These are phyloP conservation scores for Drosophila mimica DNA, from an alignment of 2,888 invertebrate species.

Conservation along the genomic window DNA sequence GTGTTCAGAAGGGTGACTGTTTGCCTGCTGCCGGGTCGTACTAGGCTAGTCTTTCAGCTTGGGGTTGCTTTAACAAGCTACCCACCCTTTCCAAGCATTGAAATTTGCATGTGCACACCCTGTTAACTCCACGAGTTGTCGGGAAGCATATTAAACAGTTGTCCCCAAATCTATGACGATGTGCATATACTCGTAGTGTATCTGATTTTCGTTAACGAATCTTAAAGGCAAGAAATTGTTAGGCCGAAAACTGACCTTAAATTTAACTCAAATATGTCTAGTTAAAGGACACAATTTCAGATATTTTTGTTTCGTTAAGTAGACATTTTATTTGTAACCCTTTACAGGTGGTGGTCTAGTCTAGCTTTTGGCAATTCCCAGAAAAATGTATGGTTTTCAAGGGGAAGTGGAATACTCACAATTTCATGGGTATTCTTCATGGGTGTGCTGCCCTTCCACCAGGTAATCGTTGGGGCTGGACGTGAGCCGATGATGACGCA, in stretches of 20 bases:
- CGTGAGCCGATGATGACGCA: conserved; percentile 91
- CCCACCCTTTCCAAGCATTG: conserved; percentile 17
- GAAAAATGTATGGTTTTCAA: conserved; percentile 1
- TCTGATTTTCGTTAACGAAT: not conserved
- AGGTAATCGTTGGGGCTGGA: conserved; percentile 91
- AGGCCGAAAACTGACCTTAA: not conserved
- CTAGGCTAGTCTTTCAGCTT: conserved; percentile 3
- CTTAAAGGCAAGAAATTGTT: not conserved
- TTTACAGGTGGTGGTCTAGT: not conserved
- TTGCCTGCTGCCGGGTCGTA: not conserved
- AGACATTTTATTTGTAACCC: not conserved
- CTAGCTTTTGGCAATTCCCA: not conserved
- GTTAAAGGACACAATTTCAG: not conserved
- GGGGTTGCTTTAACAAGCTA: conserved; percentile 52
- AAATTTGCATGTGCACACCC: conserved; percentile 71
- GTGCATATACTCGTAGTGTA: not conserved
- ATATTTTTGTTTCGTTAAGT: not conserved
- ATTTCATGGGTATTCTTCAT: conserved; percentile 89
- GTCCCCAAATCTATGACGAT: not conserved
- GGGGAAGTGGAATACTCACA: conserved; percentile 87
- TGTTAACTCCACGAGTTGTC: conserved; percentile 20
- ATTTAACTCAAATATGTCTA: not conserved
- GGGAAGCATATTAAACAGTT: conserved; percentile 14
- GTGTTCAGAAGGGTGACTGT: conserved; percentile 14
- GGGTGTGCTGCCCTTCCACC: conserved; percentile 91